Conservation (phyloP, 92 coral and sea anemone species). For the Epizoanthus rinbou region DNA sequence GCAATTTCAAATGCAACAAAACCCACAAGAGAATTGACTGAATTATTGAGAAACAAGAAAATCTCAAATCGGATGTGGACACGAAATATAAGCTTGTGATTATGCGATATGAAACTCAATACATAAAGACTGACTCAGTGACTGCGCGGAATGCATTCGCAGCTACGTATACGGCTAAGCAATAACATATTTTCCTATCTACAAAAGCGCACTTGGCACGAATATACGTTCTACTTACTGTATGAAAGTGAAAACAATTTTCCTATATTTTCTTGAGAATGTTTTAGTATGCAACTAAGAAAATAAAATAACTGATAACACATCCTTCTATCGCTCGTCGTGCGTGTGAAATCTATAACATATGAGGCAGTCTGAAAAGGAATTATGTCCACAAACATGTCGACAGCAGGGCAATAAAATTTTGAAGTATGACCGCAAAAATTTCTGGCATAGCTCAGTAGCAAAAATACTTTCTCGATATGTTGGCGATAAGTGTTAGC, state of each 20-base stretch:
- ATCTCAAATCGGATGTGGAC: slow-evolving; percentile 35
- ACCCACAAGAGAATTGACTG: slow-evolving; percentile 20
- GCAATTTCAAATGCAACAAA: slow-evolving; percentile 19
- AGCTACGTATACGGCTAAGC: background rate
- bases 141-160: slow-evolving; percentile 11
- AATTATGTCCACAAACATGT: slow-evolving; percentile 35
- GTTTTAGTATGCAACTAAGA: background rate
- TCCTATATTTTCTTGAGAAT: background rate
- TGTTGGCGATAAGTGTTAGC: background rate
- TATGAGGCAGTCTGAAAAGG: slow-evolving; percentile 45
- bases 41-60: slow-evolving; percentile 13
- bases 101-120: slow-evolving; percentile 28
- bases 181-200: background rate
- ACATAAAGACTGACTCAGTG: background rate
- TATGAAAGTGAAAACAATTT: background rate
- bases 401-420: slow-evolving; percentile 24
- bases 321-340: slow-evolving; percentile 11
- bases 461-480: slow-evolving; percentile 16
- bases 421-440: slow-evolving; percentile 48
- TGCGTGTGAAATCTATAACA: slow-evolving; percentile 30
- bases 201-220: background rate
- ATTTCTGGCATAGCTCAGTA: slow-evolving; percentile 42
- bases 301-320: slow-evolving; percentile 16
- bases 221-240: background rate
- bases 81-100: slow-evolving; percentile 24